Conservation (phyloP, 2,113 vertebrate species). For the Dinomys branickii region DNA sequence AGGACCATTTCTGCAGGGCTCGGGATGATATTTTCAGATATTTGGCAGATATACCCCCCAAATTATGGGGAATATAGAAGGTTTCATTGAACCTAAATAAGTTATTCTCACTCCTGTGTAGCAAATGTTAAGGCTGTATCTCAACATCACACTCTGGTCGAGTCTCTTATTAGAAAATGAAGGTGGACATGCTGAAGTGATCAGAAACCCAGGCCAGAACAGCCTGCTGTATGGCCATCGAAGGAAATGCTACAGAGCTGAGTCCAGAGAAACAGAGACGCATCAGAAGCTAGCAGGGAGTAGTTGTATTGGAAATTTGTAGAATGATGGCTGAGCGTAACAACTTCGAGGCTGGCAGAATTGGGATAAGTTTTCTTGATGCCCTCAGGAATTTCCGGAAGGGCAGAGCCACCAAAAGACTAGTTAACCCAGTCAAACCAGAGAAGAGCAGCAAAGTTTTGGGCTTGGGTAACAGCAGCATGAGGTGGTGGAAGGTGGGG, state of each 20-base stretch:
- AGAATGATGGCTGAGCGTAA: neutral
- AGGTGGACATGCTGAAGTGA: neutral
- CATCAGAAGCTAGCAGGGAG: neutral
- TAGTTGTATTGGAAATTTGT: neutral
- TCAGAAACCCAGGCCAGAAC: neutral
- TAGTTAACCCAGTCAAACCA: neutral
- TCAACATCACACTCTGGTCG: neutral
- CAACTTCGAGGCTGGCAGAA: neutral
- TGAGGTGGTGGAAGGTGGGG: neutral
- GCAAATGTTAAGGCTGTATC: slow-evolving; percentile 62
- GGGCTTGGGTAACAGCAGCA: neutral
- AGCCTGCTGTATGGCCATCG: neutral
- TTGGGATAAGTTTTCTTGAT: neutral
- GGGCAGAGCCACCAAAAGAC: neutral
- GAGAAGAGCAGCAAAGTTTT: neutral
- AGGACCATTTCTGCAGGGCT: slow-evolving; percentile 62
- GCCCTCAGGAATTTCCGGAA: neutral
- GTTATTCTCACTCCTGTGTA: slow-evolving; percentile 53
- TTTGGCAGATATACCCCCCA: neutral
- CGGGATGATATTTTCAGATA: slow-evolving; percentile 58
- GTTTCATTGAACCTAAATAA: slow-evolving; percentile 41
- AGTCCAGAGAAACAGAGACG: neutral
- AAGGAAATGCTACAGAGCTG: neutral
- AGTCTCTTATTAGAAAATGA: slow-evolving; percentile 29
- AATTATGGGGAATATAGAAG: neutral